A percentile compares a stretch with the other conserved stretches of the same genome.
Evolutionary conservation across 2,888 invertebrate species (phyloP).

Genomic region (Xanthorhoe designata): DNA sequence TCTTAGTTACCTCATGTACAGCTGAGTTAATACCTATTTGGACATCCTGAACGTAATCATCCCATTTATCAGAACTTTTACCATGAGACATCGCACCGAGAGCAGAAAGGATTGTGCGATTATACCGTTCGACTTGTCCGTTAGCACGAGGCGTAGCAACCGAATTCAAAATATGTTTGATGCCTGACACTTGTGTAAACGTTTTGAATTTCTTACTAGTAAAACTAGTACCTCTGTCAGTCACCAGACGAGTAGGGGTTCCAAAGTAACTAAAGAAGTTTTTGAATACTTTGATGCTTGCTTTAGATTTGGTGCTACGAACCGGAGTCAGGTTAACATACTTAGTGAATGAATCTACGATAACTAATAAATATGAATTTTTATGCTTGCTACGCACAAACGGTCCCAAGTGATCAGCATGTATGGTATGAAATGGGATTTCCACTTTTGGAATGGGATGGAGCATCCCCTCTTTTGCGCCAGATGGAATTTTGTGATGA

Average conservation of each 20-base stretch:
- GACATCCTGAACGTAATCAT: neutral
- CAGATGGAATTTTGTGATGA: conserved; percentile 2
- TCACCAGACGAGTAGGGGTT: neutral
- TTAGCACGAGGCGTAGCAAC: too few relatives aligned
- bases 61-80: neutral
- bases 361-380: neutral
- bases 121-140: conserved; percentile 4
- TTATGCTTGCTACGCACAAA: neutral
- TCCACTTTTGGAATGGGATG: conserved; percentile 5
- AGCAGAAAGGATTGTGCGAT: neutral
- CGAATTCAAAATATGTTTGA: neutral
- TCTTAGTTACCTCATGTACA: too few relatives aligned
- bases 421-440: neutral
- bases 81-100: neutral
- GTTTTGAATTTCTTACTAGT: too few relatives aligned
- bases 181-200: neutral
- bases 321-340: neutral
- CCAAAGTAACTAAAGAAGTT: neutral
- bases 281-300: neutral
- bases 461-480: conserved; percentile 1
- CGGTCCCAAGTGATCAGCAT: conserved; percentile 2
- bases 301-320: neutral
- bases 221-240: conserved; percentile 1
- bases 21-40: neutral
- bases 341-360: neutral